Conservation (phyloP, 2,888 invertebrate species). For the Hipparchia semele region DNA sequence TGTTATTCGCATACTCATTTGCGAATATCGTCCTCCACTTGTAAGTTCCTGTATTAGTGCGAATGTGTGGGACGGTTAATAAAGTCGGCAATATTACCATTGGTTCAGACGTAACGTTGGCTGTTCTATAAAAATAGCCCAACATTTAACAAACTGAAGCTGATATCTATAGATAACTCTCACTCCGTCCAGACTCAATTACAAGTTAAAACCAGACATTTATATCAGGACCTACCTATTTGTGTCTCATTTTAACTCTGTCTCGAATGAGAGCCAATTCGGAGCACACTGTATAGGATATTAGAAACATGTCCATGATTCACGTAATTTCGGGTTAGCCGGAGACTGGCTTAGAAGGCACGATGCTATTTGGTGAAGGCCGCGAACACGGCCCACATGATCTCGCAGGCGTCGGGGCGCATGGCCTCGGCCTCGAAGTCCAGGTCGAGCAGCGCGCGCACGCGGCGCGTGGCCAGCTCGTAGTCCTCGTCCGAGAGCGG, state of each 20-base stretch:
- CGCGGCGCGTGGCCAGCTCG: slow-evolving; percentile 98
- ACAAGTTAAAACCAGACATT: too few species aligned
- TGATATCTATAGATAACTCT: too few species aligned
- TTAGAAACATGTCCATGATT: not conserved
- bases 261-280: too few species aligned
- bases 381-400: slow-evolving; percentile 99
- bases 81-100: too few species aligned
- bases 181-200: too few species aligned
- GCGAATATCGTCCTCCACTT: too few species aligned
- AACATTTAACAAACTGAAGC: not conserved
- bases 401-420: slow-evolving; percentile 95
- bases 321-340: not conserved
- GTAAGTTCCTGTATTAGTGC: too few species aligned
- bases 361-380: slow-evolving; percentile 96
- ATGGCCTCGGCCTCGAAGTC: slow-evolving; percentile 98
- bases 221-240: too few species aligned
- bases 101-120: not conserved
- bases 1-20: too few species aligned
- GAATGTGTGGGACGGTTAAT: too few species aligned
- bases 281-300: too few species aligned
- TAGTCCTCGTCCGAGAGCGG: slow-evolving; percentile 98
- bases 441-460: slow-evolving; percentile 96
- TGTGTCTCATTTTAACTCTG: too few species aligned
- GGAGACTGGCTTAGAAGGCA: slow-evolving; percentile 36
- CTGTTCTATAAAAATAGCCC: not conserved